A percentile compares a stretch with the other conserved stretches of the same genome.
Conservation (phyloP, 2,113 vertebrate genomes). For the Ginglymostoma cirratum region DNA sequence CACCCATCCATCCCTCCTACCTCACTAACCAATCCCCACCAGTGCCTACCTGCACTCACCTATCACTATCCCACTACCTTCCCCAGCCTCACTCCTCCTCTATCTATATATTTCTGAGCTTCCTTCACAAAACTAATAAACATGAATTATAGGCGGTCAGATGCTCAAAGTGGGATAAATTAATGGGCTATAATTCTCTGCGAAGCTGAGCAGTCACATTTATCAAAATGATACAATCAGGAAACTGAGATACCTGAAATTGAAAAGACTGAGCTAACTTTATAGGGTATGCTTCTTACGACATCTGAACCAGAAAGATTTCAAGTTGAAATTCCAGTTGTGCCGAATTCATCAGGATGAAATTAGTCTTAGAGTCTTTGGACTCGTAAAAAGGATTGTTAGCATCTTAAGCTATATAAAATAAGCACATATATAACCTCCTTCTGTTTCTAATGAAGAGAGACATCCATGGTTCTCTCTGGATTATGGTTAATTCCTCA, state of each 20-base stretch:
- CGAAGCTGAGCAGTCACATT: not conserved
- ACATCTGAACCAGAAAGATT: not conserved
- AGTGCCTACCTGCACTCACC: no score
- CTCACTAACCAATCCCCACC: no score
- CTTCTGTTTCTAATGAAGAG: no score
- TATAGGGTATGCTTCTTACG: not conserved
- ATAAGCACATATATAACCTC: no score
- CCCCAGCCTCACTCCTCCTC: no score
- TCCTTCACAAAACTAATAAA: conserved; percentile 25
- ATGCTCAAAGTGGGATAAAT: not conserved
- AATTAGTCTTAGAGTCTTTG: not conserved
- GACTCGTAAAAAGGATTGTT: not conserved
- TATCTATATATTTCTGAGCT: no score
- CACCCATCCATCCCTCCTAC: no score
- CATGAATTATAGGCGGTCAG: not conserved
- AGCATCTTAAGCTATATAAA: not conserved
- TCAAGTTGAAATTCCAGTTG: not conserved
- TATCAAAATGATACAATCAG: not conserved
- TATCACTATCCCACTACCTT: no score
- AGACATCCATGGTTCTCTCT: no score
- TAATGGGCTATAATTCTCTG: not conserved
- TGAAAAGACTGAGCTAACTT: not conserved
- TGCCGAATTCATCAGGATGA: not conserved
- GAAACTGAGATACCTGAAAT: not conserved
- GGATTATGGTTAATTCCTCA: no score